Evolutionary conservation across 2,113 vertebrate genomes (phyloP).

Genomic region (Nicator chloris): DNA sequence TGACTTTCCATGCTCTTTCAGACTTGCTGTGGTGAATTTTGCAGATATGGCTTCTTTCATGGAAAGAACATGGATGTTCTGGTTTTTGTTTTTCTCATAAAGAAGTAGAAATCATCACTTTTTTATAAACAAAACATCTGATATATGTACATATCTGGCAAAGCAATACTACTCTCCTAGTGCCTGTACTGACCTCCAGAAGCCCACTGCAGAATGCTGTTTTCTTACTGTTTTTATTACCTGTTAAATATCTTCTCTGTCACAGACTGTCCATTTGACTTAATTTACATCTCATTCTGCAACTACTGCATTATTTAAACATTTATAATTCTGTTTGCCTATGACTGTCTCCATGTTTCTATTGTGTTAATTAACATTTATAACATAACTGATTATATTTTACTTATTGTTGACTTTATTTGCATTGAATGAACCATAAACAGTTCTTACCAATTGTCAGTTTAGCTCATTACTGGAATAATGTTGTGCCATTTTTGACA

Average conservation of each 20-base stretch:
- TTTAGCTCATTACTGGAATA: not conserved
- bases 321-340: not conserved
- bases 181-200: not conserved
- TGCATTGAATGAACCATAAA: not conserved
- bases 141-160: not conserved
- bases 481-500: not conserved
- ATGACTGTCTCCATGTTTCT: not conserved
- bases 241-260: not conserved
- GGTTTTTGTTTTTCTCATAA: not conserved
- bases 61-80: not conserved
- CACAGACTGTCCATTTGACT: not conserved
- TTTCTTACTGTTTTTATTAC: not conserved
- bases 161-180: not conserved
- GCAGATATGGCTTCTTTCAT: not conserved
- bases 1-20: not conserved
- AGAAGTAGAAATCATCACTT: not conserved
- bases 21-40: not conserved
- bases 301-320: not conserved
- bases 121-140: not conserved
- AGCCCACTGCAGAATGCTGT: not conserved
- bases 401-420: not conserved
- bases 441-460: not conserved
- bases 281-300: not conserved
- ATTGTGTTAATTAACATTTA: not conserved
- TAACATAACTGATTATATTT: not conserved